A percentile compares a stretch with the other conserved stretches of the same genome.
Conservation (phyloP, 2,113 vertebrate genomes). For the Meles meles region DNA sequence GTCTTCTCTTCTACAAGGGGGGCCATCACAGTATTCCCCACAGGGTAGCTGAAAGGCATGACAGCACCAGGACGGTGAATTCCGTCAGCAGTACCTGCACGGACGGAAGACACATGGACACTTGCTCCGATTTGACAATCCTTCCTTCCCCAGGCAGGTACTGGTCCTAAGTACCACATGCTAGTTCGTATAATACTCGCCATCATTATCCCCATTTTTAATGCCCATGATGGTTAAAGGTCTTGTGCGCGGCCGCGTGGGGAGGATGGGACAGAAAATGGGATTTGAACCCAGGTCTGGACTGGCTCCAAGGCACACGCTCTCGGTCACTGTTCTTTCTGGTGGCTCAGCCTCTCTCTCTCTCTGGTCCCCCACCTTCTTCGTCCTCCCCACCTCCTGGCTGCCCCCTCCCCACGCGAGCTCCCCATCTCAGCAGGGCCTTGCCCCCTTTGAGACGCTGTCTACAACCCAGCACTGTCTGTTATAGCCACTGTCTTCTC, state of each 20-base stretch:
- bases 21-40: not conserved
- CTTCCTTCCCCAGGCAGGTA: not conserved
- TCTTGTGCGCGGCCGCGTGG: not conserved
- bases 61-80: not conserved
- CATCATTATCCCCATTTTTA: not conserved
- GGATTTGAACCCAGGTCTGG: not conserved
- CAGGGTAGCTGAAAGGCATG: not conserved
- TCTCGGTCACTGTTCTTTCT: not conserved
- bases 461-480: not conserved
- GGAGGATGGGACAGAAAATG: not conserved
- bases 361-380: not conserved
- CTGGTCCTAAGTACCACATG: too few species aligned
- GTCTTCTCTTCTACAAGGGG: not conserved
- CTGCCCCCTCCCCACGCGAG: accelerated
- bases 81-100: too few species aligned
- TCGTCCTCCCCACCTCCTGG: not conserved
- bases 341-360: not conserved
- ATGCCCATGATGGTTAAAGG: not conserved
- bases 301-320: not conserved
- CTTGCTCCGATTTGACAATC: too few species aligned
- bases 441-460: not conserved
- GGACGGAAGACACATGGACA: accelerated
- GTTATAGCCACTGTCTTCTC: not conserved
- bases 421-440: not conserved
- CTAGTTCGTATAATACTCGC: not conserved